Conservation (phyloP, 2,888 invertebrate species). For the Hecatera dysodea region DNA sequence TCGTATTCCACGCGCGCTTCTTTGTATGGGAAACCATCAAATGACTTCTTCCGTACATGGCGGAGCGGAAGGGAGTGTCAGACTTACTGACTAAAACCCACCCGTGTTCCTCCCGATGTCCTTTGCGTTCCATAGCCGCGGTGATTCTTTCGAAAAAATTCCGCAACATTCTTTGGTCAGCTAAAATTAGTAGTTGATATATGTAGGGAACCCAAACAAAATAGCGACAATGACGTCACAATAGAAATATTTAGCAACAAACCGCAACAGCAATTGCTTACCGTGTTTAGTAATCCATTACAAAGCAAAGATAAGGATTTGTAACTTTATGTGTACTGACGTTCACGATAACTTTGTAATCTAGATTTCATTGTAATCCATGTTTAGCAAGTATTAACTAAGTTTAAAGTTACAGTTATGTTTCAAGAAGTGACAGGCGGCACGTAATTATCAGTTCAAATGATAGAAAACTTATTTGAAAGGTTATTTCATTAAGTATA, state of each 20-base stretch:
- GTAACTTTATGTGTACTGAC: conserved; percentile 29
- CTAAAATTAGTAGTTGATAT: too few relatives aligned
- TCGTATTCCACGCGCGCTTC: too few relatives aligned
- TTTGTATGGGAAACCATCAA: too few relatives aligned
- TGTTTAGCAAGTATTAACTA: conserved; percentile 37
- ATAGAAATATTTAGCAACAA: conserved; percentile 19
- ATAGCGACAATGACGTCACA: conserved; percentile 24
- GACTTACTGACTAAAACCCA: too few relatives aligned
- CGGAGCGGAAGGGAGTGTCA: too few relatives aligned
- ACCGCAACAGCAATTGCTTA: conserved; percentile 4
- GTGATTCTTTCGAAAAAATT: not conserved
- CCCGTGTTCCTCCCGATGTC: too few relatives aligned
- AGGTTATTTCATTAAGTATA: not conserved
- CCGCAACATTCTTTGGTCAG: too few relatives aligned
- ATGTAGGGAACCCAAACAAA: not conserved
- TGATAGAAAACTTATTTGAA: conserved; percentile 49
- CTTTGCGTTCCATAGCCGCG: too few relatives aligned
- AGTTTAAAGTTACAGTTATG: conserved; percentile 11
- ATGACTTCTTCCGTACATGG: too few relatives aligned
- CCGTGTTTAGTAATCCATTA: conserved; percentile 22
- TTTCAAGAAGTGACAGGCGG: not conserved
- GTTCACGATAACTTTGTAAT: conserved; percentile 32
- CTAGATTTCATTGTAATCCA: conserved; percentile 41
- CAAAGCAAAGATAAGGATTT: conserved; percentile 31
- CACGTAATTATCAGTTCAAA: conserved; percentile 15